Base-by-base conservation (phyloP, 1,140 invertebrate species). In the Temnothorax nylanderi region DNA sequence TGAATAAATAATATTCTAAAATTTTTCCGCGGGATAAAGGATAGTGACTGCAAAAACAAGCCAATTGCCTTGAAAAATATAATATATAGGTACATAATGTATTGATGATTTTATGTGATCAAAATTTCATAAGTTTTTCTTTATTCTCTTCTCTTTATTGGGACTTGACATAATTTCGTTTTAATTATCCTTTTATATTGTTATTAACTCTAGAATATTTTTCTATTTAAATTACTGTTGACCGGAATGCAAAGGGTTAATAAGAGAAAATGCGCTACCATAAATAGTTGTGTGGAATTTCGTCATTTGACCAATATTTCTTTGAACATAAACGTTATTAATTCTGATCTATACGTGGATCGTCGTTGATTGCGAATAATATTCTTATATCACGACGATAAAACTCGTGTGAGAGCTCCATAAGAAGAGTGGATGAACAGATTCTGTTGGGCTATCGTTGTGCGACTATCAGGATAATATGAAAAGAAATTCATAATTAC, bases 401-500 rank as follows among this genome's bases (percentile, higher is more conserved):
- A 37, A n/a, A 54, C n/a, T 75, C n/a, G 51, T 75, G 60, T 78
- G 76, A 78, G 18, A 64, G 37, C 26, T 34, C 26, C 58, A 78
- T 64, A 78, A 78, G 10, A 64, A 41, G 4, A 62, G 10, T 64
- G 10, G 16, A 64, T 34, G 1, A 60, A 21, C 8, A 77, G 21
- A 78, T 78, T 78, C 58, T 49, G 21, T n/a, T 16, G 16, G 7
- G 7, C 32, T 26, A 26, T 26, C 26, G 26, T 26, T 75, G 41
- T 77, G 41, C 44, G 74, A 47, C 3, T 77, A 56, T 64, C 60
- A 34, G 8, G 16, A 18, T 34, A 78, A 64, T 49, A 16, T n/a
- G 8, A 49, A 54, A 51, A 67, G 13, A 64, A 78, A 64, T 78
- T 64, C 60, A 64, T 64, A 34, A 77, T 60, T 26, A 78, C 21